Conservation (phyloP, 1,140 invertebrate genomes). For the Melanaphis sacchari region DNA sequence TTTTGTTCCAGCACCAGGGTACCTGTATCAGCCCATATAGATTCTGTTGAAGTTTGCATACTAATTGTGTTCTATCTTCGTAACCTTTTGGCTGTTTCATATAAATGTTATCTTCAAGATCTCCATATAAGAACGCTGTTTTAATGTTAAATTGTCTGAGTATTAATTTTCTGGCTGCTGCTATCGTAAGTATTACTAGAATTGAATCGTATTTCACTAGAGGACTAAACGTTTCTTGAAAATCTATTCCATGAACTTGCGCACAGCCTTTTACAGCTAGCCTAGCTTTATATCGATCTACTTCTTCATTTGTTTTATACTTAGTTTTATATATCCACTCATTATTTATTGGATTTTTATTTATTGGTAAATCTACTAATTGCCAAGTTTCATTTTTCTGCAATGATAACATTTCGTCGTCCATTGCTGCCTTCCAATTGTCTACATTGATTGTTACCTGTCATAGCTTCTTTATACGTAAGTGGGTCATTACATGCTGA, state of each 20-base stretch:
- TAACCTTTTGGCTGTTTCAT: too few relatives aligned
- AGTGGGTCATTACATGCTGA: background rate
- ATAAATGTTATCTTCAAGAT: too few relatives aligned
- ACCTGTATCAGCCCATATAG: slow-evolving; percentile 57
- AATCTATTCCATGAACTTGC: slow-evolving; percentile 63
- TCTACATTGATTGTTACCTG: background rate
- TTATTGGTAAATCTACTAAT: slow-evolving; percentile 60
- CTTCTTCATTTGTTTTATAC: slow-evolving; percentile 60
- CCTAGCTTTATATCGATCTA: slow-evolving; percentile 64
- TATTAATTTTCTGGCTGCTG: slow-evolving; percentile 62
- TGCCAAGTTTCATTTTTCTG: slow-evolving; percentile 63
- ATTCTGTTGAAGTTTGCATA: slow-evolving; percentile 62
- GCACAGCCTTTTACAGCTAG: slow-evolving; percentile 65
- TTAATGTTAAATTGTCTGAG: too few relatives aligned
- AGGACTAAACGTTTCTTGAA: slow-evolving; percentile 63
- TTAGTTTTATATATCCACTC: slow-evolving; percentile 64
- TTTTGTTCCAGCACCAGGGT: slow-evolving; percentile 62
- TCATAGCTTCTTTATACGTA: slow-evolving; percentile 34
- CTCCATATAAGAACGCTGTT: too few relatives aligned
- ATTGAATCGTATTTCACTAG: slow-evolving; percentile 62
- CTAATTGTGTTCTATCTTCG: too few relatives aligned
- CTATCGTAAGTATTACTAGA: slow-evolving; percentile 63
- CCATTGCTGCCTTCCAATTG: slow-evolving; percentile 63
- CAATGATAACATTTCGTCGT: slow-evolving; percentile 63
- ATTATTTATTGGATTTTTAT: slow-evolving; percentile 61